A percentile compares a stretch with the other conserved stretches of the same genome.
Evolutionary conservation across 2,113 vertebrate species (phyloP).

Genomic region (Pachyramphus minor): DNA sequence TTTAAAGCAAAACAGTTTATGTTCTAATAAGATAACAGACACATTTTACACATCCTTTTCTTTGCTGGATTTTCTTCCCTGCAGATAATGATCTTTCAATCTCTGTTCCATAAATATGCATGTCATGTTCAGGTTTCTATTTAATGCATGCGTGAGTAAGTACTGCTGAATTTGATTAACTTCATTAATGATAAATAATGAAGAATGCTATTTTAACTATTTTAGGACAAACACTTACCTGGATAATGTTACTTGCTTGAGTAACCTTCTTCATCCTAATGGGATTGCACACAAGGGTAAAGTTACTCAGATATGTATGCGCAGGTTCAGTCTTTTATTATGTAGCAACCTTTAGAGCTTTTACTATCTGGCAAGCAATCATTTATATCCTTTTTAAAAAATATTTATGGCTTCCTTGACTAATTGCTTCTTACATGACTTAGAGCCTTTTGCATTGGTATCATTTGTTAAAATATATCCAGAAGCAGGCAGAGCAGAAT

Average conservation of each 20-base stretch:
- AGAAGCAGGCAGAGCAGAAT: conserved; percentile 73
- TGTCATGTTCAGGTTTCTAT: conserved; percentile 70
- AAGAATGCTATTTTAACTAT: conserved; percentile 70
- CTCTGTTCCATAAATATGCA: conserved; percentile 74
- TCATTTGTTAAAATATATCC: conserved; percentile 76
- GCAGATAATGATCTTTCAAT: conserved; percentile 69
- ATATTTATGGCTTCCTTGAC: conserved; percentile 80
- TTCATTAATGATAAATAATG: conserved; percentile 77
- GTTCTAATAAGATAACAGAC: conserved; percentile 60
- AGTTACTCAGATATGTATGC: conserved; percentile 24
- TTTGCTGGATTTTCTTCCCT: conserved; percentile 61
- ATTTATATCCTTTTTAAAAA: conserved; percentile 77
- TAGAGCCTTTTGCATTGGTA: conserved; percentile 72
- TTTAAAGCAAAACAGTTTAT: conserved; percentile 68
- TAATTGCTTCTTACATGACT: conserved; percentile 78
- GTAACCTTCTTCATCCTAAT: conserved; percentile 39
- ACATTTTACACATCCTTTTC: conserved; percentile 59
- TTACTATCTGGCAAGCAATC: conserved; percentile 77
- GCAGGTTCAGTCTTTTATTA: conserved; percentile 64
- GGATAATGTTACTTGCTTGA: conserved; percentile 27
- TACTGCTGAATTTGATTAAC: conserved; percentile 73
- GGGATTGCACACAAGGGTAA: conserved; percentile 47
- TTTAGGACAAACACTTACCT: conserved; percentile 61
- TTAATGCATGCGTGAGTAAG: conserved; percentile 69
- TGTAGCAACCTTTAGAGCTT: conserved; percentile 71